phyloP scores from a whole-genome alignment of 2,888 invertebrate species.

The Nymphalis c-album region DNA sequence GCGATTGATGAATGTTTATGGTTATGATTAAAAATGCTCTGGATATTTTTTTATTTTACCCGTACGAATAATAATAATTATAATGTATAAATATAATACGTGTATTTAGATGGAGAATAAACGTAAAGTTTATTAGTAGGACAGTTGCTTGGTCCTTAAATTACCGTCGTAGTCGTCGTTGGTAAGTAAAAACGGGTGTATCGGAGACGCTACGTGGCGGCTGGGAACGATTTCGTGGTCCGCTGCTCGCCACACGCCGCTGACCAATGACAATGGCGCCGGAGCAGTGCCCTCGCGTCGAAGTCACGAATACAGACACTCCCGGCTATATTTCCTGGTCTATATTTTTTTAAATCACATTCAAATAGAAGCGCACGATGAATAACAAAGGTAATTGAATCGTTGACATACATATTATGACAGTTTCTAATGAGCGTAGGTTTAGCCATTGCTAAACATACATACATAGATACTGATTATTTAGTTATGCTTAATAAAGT shows the following conservation, averaged over 20 bases:
- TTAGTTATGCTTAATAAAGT: too few relatives aligned
- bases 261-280: conserved; percentile 70
- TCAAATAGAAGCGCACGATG: not conserved
- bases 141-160: conserved; percentile 12
- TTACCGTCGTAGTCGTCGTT: conserved; percentile 25
- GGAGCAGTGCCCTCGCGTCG: conserved; percentile 65
- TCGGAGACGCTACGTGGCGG: conserved; percentile 42
- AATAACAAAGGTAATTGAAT: not conserved
- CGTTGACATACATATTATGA: not conserved
- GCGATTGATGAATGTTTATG: too few relatives aligned
- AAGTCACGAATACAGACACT: conserved; percentile 33
- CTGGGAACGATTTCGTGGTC: conserved; percentile 77
- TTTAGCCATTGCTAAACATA: not conserved
- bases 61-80: too few relatives aligned
- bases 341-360: conserved; percentile 6
- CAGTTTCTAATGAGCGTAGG: not conserved
- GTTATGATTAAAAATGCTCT: too few relatives aligned
- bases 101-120: too few relatives aligned
- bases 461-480: too few relatives aligned
- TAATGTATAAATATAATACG: too few relatives aligned
- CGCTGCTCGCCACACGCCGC: conserved; percentile 72
- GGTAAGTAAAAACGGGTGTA: conserved; percentile 34
- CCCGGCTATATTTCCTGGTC: conserved; percentile 15
- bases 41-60: too few relatives aligned
- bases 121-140: too few relatives aligned